phyloP scores from a whole-genome alignment of 2,888 invertebrate species.

The Cloeon dipterum region DNA sequence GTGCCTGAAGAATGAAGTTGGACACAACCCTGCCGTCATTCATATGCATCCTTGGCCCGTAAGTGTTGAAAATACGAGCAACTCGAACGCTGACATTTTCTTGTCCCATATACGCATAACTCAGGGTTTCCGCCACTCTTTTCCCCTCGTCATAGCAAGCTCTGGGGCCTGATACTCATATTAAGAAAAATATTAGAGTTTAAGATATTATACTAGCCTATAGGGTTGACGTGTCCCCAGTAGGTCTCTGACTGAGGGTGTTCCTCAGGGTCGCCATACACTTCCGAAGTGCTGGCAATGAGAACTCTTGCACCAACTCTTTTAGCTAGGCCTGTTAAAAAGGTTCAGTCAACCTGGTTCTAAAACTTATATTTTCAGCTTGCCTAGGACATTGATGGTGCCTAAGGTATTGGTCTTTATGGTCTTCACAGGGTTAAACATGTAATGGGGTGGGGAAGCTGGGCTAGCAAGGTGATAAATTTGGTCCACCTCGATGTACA shows the following conservation, averaged over 20 bases:
- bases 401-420: slow-evolving; percentile 97
- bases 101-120: slow-evolving; percentile 93
- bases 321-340: slow-evolving; percentile 55
- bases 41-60: slow-evolving; percentile 97
- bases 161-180: slow-evolving; percentile 41
- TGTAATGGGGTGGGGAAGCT: slow-evolving; percentile 97
- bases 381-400: slow-evolving; percentile 79
- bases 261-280: slow-evolving; percentile 95
- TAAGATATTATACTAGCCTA: slow-evolving; percentile 29
- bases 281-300: slow-evolving; percentile 96
- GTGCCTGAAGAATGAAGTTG: slow-evolving; percentile 91
- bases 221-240: slow-evolving; percentile 99
- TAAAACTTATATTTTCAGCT: slow-evolving; percentile 10
- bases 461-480: slow-evolving; percentile 98
- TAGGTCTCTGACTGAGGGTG: slow-evolving; percentile 97
- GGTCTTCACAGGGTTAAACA: slow-evolving; percentile 99
- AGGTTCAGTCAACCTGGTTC: slow-evolving; percentile 1
- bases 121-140: slow-evolving; percentile 85
- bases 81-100: slow-evolving; percentile 88
- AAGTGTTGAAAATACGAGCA: slow-evolving; percentile 96
- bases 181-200: slow-evolving; percentile 5
- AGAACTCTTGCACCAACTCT: slow-evolving; percentile 78
- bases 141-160: slow-evolving; percentile 99
- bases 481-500: slow-evolving; percentile 92
- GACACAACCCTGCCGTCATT: slow-evolving; percentile 97